phyloP scores from a whole-genome alignment of 1,140 invertebrate species.

The Zaprionus inermis region DNA sequence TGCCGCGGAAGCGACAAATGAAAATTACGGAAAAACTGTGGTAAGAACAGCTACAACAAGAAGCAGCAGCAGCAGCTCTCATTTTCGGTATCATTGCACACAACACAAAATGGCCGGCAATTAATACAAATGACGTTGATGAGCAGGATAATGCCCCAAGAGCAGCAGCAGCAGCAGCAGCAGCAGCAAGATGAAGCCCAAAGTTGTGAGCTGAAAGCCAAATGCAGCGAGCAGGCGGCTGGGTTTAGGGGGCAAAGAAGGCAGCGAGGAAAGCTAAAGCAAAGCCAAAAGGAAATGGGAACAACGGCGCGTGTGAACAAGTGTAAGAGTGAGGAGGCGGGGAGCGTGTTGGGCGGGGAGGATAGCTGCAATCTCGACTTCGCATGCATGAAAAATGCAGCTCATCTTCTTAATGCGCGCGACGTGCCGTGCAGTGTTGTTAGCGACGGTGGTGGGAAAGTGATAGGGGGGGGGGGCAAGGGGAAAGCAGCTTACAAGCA shows the following conservation, averaged over 20 bases:
- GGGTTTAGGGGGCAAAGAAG: no score
- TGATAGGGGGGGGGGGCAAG: neutral
- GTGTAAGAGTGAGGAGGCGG: neutral
- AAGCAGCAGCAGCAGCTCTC: conserved; percentile 16
- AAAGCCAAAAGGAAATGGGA: conserved; percentile 54
- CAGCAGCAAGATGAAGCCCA: conserved; percentile 21
- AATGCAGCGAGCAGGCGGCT: neutral
- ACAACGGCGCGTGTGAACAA: conserved; percentile 17
- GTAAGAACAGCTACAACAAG: conserved; percentile 11
- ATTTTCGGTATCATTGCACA: conserved; percentile 78
- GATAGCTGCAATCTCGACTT: conserved; percentile 77
- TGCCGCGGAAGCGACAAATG: conserved; percentile 22
- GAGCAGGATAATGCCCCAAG: conserved; percentile 56
- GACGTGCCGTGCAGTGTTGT: conserved; percentile 66
- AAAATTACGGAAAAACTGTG: conserved; percentile 46
- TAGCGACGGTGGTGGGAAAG: conserved; percentile 6
- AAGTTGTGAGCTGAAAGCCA: conserved; percentile 32
- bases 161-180: neutral
- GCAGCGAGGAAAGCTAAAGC: conserved; percentile 37
- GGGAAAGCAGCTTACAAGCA: conserved; percentile 67
- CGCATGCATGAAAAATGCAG: conserved; percentile 83
- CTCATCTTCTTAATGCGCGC: conserved; percentile 81
- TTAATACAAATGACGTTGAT: conserved; percentile 81
- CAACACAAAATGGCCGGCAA: conserved; percentile 68
- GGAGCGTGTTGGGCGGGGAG: no score